Evolutionary conservation across 2,888 invertebrate genomes (phyloP).

Genomic region (Phortica okadai): DNA sequence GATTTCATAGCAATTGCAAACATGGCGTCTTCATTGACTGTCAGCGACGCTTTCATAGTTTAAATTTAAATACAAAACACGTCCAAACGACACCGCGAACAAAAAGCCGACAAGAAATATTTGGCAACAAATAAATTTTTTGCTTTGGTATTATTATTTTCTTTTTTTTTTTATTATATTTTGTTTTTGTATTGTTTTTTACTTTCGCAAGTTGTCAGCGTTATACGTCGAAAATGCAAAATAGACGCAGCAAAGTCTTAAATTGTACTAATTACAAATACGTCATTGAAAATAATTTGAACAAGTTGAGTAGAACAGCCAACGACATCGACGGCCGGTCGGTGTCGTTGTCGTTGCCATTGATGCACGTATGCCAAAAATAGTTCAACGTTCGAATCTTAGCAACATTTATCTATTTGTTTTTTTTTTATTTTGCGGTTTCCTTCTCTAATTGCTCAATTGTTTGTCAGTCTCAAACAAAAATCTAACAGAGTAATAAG

Average conservation of each 20-base stretch:
- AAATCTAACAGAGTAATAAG: no score
- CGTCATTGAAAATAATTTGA: conserved; percentile 43
- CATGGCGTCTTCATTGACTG: not conserved
- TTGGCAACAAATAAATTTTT: conserved; percentile 3
- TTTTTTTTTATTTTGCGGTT: not conserved
- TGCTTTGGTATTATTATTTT: not conserved
- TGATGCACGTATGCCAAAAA: conserved; percentile 29
- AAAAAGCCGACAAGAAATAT: conserved; percentile 2
- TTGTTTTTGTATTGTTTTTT: conserved; percentile 46
- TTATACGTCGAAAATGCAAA: conserved; percentile 31
- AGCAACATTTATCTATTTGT: not conserved
- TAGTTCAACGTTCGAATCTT: conserved; percentile 2
- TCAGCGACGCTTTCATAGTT: not conserved
- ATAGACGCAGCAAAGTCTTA: conserved; percentile 1
- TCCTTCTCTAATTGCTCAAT: no score
- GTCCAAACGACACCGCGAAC: not conserved
- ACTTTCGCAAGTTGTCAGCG: conserved; percentile 52
- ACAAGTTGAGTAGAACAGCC: conserved; percentile 26
- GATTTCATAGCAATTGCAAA: not conserved
- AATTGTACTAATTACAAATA: conserved; percentile 55
- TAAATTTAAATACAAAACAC: conserved; percentile 19
- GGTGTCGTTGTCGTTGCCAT: not conserved
- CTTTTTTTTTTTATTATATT: conserved; percentile 12
- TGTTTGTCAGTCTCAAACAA: no score
- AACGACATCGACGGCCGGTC: not conserved